phyloP scores from a whole-genome alignment of 2,113 vertebrate species.

The Scortum barcoo region DNA sequence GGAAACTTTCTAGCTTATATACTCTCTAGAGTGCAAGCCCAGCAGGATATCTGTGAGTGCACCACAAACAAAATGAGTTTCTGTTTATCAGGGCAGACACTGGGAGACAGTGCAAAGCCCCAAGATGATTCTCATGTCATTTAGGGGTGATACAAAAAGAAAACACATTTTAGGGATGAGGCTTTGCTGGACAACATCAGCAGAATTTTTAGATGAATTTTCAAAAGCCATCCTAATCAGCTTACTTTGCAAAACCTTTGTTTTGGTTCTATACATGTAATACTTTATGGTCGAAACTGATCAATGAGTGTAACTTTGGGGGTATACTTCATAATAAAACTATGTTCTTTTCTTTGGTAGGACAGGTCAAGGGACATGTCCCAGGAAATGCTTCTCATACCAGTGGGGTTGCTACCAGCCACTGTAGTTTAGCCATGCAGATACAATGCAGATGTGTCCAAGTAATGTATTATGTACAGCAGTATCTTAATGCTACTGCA shows the following conservation, averaged over 20 bases:
- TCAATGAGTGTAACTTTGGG: neutral
- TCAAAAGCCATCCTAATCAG: neutral
- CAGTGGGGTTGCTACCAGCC: neutral
- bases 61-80: conserved; percentile 49
- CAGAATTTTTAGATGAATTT: neutral
- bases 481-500: neutral
- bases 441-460: no score
- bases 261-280: neutral
- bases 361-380: neutral
- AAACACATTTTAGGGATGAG: conserved; percentile 4
- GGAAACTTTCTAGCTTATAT: conserved; percentile 25
- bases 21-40: conserved; percentile 13
- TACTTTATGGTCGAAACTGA: neutral
- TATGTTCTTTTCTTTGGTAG: neutral
- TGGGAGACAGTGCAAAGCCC: neutral
- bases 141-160: neutral
- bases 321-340: neutral
- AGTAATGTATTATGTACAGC: neutral
- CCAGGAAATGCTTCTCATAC: no score
- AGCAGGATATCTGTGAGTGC: conserved; percentile 31
- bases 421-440: no score
- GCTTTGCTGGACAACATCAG: neutral
- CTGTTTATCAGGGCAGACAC: conserved; percentile 38
- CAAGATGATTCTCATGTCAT: conserved; percentile 20
- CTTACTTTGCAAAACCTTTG: neutral